Base-by-base conservation (phyloP, 2,113 vertebrate species). In the Scophthalmus maximus region DNA sequence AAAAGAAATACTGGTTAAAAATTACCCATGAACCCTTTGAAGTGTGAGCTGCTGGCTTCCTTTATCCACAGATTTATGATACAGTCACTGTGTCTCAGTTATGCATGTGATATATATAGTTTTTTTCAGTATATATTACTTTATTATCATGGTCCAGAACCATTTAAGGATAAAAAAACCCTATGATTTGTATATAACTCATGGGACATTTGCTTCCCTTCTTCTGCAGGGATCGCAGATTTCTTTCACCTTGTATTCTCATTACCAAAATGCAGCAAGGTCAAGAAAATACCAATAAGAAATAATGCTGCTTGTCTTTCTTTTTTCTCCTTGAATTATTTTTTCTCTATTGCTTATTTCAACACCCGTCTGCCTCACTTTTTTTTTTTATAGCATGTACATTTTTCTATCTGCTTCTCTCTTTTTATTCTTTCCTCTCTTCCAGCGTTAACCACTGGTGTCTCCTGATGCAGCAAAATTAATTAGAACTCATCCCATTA, bases 401-500 rank as follows among this genome's bases (percentile, higher is more conserved):
- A n/a, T n/a, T n/a, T 20, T 30, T 52, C 30, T 58, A 9, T 25
- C 32, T 38, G 11, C 25, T 0, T 5, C 6, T 55, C 17, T 9
- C 18, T 51, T 22, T 56, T 52, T 46, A 8, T 49, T 17, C 23
- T 38, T 25, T 15, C 32, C 58, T 53, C 15, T 55, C 26, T 47
- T 14, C 27, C 12, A 2, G 52, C 68, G 17, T 56, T 68, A 67
- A 71, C 63, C 57, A 26, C 26, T 1, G 0, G 22, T 63, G 62
- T 89, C 82, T 79, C 87, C 78, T 76, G 81, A 89, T 51, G 44
- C 82, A 78, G 75, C 57, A 71, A 81, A 89, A 89, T 92, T 86
- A 90, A 91, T 89, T 89, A 88, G 66, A 82, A 66, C 83, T 84
- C 79, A 81, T 89, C 69, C 72, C 68, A 86, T 90, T 90, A 88